Conservation (phyloP, 2,113 vertebrate genomes). For the Equus przewalskii region DNA sequence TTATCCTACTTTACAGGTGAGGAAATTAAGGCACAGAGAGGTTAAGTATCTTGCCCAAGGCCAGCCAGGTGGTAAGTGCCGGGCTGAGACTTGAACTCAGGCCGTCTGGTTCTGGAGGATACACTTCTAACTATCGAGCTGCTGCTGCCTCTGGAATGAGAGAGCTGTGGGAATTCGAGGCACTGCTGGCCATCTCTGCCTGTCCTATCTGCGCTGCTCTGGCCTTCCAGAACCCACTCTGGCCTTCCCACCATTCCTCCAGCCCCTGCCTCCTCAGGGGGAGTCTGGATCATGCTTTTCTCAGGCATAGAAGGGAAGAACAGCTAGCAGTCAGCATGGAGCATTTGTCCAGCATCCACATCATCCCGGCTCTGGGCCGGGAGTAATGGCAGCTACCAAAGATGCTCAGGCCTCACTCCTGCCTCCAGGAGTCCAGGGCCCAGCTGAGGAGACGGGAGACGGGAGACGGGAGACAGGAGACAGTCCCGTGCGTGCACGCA, state of each 20-base stretch:
- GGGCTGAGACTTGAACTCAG: not conserved
- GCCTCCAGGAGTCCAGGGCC: not conserved
- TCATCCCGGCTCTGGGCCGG: not conserved
- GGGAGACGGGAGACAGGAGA: rapidly evolving
- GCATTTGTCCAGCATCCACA: not conserved
- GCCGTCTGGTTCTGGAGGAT: not conserved
- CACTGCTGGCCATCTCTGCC: rapidly evolving
- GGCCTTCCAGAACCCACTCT: not conserved
- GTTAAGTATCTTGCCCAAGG: not conserved
- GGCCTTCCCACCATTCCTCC: not conserved
- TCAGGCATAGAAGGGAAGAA: not conserved
- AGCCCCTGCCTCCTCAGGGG: not conserved
- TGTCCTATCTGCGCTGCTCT: not conserved
- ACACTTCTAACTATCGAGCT: not conserved
- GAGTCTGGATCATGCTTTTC: not conserved
- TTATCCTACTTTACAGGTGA: not conserved
- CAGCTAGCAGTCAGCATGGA: rapidly evolving
- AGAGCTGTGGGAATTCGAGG: rapidly evolving
- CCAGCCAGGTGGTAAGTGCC: not conserved
- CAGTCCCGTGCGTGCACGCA: rapidly evolving
- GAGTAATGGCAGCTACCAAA: rapidly evolving
- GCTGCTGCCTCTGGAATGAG: not conserved
- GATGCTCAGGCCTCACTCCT: rapidly evolving
- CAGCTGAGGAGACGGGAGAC: rapidly evolving
- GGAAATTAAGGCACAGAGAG: not conserved